Evolutionary conservation across 2,888 invertebrate genomes (phyloP).

Genomic region (Gibbula magus): DNA sequence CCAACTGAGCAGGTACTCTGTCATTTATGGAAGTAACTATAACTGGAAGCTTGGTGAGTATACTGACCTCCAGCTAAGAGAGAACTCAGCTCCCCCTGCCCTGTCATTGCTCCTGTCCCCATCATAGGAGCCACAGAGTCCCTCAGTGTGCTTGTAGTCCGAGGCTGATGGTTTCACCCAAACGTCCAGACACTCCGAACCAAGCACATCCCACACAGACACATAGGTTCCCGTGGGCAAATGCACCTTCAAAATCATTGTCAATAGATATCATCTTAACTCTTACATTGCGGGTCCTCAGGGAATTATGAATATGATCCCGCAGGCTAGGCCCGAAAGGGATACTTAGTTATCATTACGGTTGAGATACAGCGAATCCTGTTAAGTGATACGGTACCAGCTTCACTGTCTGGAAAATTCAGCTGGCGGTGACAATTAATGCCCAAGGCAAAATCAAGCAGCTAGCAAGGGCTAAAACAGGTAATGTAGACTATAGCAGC

Average conservation of each 20-base stretch:
- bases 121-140: conserved; percentile 67
- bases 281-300: too few species aligned
- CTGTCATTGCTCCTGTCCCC: conserved; percentile 55
- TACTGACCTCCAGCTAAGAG: conserved; percentile 53
- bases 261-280: not conserved
- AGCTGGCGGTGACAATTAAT: too few species aligned
- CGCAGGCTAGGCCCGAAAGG: too few species aligned
- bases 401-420: too few species aligned
- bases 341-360: too few species aligned
- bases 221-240: conserved; percentile 45
- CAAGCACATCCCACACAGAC: conserved; percentile 31
- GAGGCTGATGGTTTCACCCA: conserved; percentile 46
- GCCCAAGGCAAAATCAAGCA: too few species aligned
- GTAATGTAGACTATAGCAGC: too few species aligned
- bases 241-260: conserved; percentile 31
- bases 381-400: too few species aligned
- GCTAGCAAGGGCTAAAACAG: too few species aligned
- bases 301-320: too few species aligned
- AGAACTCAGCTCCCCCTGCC: conserved; percentile 40
- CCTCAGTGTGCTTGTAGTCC: conserved; percentile 45
- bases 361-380: too few species aligned
- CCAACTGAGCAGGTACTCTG: not conserved
- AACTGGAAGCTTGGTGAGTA: not conserved
- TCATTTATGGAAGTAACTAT: not conserved
- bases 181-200: conserved; percentile 44